Percentiles rank a stretch among this genome's conserved stretches.
These are phyloP conservation scores for Lepisosteus oculatus DNA, from an alignment of 2,113 vertebrate genomes.

Conservation along the genomic window DNA sequence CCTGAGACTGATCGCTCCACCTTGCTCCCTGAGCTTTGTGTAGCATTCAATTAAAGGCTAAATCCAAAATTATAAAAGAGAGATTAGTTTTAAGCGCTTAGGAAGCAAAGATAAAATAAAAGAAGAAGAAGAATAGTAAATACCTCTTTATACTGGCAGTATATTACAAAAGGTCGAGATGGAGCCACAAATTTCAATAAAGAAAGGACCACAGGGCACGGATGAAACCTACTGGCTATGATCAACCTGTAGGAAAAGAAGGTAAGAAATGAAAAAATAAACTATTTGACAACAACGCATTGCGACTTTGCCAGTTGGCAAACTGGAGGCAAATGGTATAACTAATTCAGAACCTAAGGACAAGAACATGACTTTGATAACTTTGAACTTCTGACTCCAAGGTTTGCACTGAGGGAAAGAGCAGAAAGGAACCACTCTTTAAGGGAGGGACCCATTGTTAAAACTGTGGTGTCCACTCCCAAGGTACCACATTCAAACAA, in stretches of 20 bases:
- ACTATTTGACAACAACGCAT: background rate
- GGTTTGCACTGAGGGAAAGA: too few relatives aligned
- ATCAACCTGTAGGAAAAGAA: conserved; percentile 77
- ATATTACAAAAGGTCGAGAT: conserved; percentile 90
- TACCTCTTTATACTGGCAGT: conserved; percentile 96
- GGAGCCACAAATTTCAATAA: conserved; percentile 87
- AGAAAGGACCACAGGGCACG: conserved; percentile 75
- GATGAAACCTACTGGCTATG: conserved; percentile 87
- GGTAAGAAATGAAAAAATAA: conserved; percentile 33
- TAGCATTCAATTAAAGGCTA: conserved; percentile 93
- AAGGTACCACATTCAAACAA: too few relatives aligned
- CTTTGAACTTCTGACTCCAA: too few relatives aligned
- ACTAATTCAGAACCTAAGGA: too few relatives aligned
- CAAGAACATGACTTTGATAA: too few relatives aligned
- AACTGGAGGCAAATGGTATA: too few relatives aligned
- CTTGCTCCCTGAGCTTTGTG: conserved; percentile 85
- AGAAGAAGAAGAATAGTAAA: conserved; percentile 13
- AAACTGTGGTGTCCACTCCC: too few relatives aligned
- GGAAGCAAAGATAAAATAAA: background rate
- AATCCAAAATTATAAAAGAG: conserved; percentile 14
- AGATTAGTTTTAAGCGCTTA: background rate
- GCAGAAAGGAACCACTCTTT: too few relatives aligned
- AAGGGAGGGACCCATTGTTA: too few relatives aligned
- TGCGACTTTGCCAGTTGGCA: too few relatives aligned
- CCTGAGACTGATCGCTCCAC: conserved; percentile 81